Evolutionary conservation across 1,140 invertebrate species (phyloP).

Genomic region (Chrysoperla carnea): DNA sequence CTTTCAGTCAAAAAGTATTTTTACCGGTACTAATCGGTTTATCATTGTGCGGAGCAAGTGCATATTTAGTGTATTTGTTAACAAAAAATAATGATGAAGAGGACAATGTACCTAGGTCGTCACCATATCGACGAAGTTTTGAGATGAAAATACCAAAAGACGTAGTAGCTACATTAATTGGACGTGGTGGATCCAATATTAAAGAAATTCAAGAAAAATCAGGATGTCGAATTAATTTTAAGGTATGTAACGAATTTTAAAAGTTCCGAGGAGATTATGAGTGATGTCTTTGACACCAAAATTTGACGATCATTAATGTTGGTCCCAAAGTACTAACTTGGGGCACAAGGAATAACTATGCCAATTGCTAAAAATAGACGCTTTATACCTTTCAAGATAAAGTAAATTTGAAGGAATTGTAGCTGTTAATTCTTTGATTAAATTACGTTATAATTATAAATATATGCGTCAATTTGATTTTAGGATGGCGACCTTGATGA

Average conservation of each 20-base stretch:
- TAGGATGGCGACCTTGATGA: constrained; percentile 25
- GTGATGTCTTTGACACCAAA: too few relatives aligned
- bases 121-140: constrained; percentile 15
- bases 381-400: too few relatives aligned
- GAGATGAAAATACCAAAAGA: constrained; percentile 28
- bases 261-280: constrained; percentile 4
- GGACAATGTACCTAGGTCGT: constrained; percentile 10
- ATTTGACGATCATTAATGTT: too few relatives aligned
- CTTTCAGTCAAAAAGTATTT: not conserved
- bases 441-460: too few relatives aligned
- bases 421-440: too few relatives aligned
- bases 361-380: too few relatives aligned
- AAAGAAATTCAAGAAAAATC: constrained; percentile 52
- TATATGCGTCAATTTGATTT: too few relatives aligned
- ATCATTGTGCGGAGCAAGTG: constrained; percentile 23
- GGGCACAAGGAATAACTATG: too few relatives aligned
- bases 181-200: constrained; percentile 44
- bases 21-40: constrained; percentile 20
- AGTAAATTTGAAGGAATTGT: too few relatives aligned
- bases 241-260: constrained; percentile 6
- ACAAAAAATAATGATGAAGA: constrained; percentile 22
- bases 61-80: constrained; percentile 24
- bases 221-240: constrained; percentile 48
- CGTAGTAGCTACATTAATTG: constrained; percentile 31
- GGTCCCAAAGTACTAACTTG: too few relatives aligned